Conservation (phyloP, 2,888 invertebrate genomes). For the Kryphioiulus occultus region DNA sequence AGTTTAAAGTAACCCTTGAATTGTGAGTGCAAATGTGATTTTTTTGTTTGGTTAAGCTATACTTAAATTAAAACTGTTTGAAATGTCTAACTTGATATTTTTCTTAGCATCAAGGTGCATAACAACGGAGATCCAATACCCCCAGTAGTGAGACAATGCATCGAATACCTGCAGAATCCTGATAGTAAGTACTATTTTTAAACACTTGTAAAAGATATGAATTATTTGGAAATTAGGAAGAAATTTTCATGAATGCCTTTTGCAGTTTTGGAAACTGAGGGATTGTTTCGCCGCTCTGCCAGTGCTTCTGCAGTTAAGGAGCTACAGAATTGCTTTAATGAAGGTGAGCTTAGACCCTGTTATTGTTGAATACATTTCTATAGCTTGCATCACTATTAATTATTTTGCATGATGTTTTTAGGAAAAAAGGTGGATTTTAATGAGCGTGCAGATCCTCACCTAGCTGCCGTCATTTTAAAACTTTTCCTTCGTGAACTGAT, state of each 20-base stretch:
- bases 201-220: no score
- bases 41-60: no score
- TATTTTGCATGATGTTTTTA: neutral
- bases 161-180: conserved; percentile 87
- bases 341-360: conserved; percentile 67
- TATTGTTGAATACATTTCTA: neutral
- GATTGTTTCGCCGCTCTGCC: conserved; percentile 93
- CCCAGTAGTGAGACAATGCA: conserved; percentile 88
- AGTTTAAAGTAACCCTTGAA: conserved; percentile 93
- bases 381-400: neutral
- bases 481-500: conserved; percentile 88
- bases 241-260: conserved; percentile 52
- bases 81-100: neutral
- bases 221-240: no score
- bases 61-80: no score
- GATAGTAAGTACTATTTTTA: conserved; percentile 72
- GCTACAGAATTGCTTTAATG: conserved; percentile 84
- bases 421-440: conserved; percentile 55
- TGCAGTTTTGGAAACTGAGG: conserved; percentile 90
- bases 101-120: conserved; percentile 79
- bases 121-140: conserved; percentile 85
- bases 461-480: conserved; percentile 94
- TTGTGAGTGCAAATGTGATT: conserved; percentile 67
- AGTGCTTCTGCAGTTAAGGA: conserved; percentile 83
- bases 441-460: conserved; percentile 72